Conservation (phyloP, 2,797 vertebrate genomes). For the Intellagama lesueurii region DNA sequence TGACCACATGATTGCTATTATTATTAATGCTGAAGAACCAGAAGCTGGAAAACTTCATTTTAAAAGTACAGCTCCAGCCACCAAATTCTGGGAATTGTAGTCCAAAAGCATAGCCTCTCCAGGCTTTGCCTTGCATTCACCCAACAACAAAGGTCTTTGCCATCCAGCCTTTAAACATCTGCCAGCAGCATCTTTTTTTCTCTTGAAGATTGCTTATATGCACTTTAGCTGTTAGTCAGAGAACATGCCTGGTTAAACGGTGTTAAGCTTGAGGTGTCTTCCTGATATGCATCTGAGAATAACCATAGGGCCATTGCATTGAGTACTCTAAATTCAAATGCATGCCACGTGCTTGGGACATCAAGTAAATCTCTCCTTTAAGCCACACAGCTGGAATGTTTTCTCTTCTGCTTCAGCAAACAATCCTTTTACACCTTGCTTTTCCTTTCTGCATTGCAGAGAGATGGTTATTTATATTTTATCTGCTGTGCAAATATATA, state of each 20-base stretch:
- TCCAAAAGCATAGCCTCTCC: neutral
- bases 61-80: neutral
- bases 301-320: neutral
- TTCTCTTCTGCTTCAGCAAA: conserved; percentile 31
- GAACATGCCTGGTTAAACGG: neutral
- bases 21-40: neutral
- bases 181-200: neutral
- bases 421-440: conserved; percentile 19
- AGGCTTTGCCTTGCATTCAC: neutral
- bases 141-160: neutral
- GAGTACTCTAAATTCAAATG: conserved; percentile 22
- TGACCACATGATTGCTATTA: too few species aligned
- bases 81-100: neutral
- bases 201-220: neutral
- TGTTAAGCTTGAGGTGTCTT: neutral
- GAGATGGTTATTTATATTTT: conserved; percentile 47
- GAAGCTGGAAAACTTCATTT: neutral
- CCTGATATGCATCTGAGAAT: neutral
- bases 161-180: neutral
- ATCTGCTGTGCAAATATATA: conserved; percentile 39
- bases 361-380: conserved; percentile 26
- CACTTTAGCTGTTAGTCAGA: neutral
- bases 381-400: conserved; percentile 25
- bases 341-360: accelerated
- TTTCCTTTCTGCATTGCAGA: conserved; percentile 43